Conservation (phyloP, 2,113 vertebrate species). For the Columba livia region DNA sequence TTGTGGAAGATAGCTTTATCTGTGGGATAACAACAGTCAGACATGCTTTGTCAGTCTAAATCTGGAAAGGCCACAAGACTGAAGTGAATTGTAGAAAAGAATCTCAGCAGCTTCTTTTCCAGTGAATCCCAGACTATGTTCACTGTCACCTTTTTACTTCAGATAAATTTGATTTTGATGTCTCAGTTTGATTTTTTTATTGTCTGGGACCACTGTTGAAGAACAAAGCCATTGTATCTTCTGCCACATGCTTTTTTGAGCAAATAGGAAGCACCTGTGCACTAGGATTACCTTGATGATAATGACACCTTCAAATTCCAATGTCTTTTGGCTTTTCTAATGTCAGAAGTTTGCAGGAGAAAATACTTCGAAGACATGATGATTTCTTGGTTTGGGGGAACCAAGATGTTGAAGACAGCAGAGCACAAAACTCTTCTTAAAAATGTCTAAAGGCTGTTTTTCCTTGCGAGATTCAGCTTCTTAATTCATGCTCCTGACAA, state of each 20-base stretch:
- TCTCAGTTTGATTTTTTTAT: neutral
- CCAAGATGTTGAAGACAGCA: neutral
- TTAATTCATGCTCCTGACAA: neutral
- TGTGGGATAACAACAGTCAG: neutral
- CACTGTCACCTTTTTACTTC: neutral
- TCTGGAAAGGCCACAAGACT: neutral
- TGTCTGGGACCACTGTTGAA: neutral
- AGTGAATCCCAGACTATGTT: neutral
- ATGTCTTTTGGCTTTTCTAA: neutral
- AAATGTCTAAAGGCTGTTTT: neutral
- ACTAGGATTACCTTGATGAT: neutral
- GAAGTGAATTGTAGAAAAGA: neutral
- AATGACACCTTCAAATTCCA: neutral
- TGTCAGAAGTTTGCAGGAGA: neutral
- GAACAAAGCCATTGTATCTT: neutral
- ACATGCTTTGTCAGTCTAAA: neutral
- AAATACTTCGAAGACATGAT: neutral
- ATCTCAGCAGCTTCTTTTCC: neutral
- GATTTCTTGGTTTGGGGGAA: neutral
- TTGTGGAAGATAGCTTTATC: neutral
- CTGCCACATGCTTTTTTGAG: neutral
- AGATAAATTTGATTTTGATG: neutral
- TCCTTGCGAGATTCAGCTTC: neutral
- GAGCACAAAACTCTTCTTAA: neutral
- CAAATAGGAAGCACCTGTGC: neutral